phyloP scores from a whole-genome alignment of 1,140 invertebrate genomes.

The Aphis gossypii region DNA sequence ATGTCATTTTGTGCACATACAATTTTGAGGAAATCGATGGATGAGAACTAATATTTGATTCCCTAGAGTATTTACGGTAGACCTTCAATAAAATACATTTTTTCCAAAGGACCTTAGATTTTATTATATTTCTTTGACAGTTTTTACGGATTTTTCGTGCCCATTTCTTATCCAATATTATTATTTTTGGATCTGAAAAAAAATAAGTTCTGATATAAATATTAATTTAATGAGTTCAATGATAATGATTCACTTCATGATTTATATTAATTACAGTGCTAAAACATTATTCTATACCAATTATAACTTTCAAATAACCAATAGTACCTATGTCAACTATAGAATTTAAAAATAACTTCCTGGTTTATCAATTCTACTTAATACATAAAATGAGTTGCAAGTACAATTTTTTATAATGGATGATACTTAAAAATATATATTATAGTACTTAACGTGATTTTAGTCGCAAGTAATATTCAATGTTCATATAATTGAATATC shows the following conservation, averaged over 20 bases:
- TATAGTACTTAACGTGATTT: background rate
- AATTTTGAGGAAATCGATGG: background rate
- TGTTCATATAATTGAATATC: background rate
- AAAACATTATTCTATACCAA: background rate
- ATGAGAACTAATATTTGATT: background rate
- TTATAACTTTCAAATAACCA: background rate
- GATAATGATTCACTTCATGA: background rate
- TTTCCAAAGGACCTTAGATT: background rate
- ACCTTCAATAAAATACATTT: background rate
- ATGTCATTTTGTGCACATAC: background rate
- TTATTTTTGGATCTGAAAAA: background rate
- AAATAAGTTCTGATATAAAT: background rate
- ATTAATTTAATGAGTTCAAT: background rate
- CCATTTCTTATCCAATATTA: background rate
- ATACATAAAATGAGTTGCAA: background rate
- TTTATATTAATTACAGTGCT: background rate
- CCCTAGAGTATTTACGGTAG: background rate
- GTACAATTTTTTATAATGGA: background rate
- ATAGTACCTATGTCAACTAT: background rate
- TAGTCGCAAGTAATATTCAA: conserved; percentile 3
- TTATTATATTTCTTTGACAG: background rate
- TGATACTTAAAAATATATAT: background rate
- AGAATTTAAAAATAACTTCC: background rate
- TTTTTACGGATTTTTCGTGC: background rate
- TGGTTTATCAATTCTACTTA: background rate